These are phyloP conservation scores for Zygogramma bicolorata DNA, from an alignment of 2,888 invertebrate species.

Conservation along the genomic window DNA sequence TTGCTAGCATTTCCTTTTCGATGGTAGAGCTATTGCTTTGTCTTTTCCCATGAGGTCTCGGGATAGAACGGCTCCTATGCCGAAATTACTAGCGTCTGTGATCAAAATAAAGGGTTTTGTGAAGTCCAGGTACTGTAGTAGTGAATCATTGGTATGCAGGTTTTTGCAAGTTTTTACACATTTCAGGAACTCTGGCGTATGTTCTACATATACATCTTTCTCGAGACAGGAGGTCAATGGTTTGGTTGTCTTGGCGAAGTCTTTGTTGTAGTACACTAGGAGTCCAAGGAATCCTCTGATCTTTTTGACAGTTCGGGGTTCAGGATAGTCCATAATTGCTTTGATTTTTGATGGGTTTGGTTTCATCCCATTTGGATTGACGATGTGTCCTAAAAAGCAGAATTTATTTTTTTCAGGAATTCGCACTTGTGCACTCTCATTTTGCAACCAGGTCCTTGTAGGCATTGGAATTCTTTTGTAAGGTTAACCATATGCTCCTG, in stretches of 20 bases:
- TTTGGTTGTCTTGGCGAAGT: neutral
- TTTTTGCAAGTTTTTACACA: slow-evolving; percentile 26
- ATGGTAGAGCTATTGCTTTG: slow-evolving; percentile 52
- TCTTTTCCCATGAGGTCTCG: slow-evolving; percentile 56
- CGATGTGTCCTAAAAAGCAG: slow-evolving; percentile 31
- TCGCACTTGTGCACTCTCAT: slow-evolving; percentile 41
- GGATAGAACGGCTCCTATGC: slow-evolving; percentile 53
- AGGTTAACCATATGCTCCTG: slow-evolving; percentile 31
- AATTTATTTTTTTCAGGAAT: slow-evolving; percentile 35
- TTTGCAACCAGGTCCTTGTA: slow-evolving; percentile 28
- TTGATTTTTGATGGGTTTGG: slow-evolving; percentile 38
- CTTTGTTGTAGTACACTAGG: slow-evolving; percentile 15
- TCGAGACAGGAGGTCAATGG: neutral
- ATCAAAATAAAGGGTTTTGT: slow-evolving; percentile 51
- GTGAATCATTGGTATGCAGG: neutral
- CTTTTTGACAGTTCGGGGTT: slow-evolving; percentile 19
- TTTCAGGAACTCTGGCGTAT: neutral
- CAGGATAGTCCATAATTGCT: slow-evolving; percentile 21
- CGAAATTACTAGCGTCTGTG: slow-evolving; percentile 55
- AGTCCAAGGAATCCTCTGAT: slow-evolving; percentile 29
- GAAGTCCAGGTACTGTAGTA: slow-evolving; percentile 52
- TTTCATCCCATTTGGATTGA: slow-evolving; percentile 34
- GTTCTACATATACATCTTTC: neutral
- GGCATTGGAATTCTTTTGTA: slow-evolving; percentile 24
- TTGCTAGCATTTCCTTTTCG: slow-evolving; percentile 56